Base-by-base conservation (phyloP, 2,113 vertebrate genomes). In the Malaclemys terrapin region DNA sequence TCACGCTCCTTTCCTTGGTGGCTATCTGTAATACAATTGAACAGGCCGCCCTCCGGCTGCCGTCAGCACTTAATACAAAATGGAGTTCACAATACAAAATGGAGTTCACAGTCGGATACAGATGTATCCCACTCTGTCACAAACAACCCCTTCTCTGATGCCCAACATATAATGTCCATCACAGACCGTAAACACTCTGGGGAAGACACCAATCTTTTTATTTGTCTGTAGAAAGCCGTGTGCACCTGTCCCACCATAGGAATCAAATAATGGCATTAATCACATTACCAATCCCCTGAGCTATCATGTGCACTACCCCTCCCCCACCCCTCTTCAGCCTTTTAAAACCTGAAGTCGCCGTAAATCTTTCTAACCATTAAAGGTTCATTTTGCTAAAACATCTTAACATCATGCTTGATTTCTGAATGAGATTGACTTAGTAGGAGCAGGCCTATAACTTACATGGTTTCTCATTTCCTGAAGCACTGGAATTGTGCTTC, bases 321-420 rank as follows among this genome's bases (percentile, higher is more conserved):
- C 56, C 8, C 3, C 2, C 10, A n/a, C 72, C 52, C 29, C 49
- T 17, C 75, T 80, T 86, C 87, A 93, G 85, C 49, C 62, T 93
- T 95, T 94, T 85, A 94, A 91, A 95, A 42, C 42, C 17, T 5
- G 86, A 97, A 95, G 59, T 54, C 20, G 7, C n/a, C 52, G 52
- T 95, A 95, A 93, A 95, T 96, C 81, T 94, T 94, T 86, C 56
- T 88, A 94, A 94, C 94, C 84, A 82, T 91, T 90, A 93, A 78
- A 93, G 88, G 82, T 91, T 53, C 50, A 10, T 92, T 96, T 95
- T 94, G 82, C 62, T 95, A 95, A 88, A 95, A 91, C 53, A 86
- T 94, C 87, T 94, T 83, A 89, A 89, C 87, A 89, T 86, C 94
- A 89, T 88, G 95, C 90, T 94, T 96, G 86, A 94, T 96, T 93